Percentiles rank a stretch among this genome's conserved stretches.
These are phyloP conservation scores for Salmo trutta DNA, from an alignment of 2,797 vertebrate genomes.

Conservation along the genomic window DNA sequence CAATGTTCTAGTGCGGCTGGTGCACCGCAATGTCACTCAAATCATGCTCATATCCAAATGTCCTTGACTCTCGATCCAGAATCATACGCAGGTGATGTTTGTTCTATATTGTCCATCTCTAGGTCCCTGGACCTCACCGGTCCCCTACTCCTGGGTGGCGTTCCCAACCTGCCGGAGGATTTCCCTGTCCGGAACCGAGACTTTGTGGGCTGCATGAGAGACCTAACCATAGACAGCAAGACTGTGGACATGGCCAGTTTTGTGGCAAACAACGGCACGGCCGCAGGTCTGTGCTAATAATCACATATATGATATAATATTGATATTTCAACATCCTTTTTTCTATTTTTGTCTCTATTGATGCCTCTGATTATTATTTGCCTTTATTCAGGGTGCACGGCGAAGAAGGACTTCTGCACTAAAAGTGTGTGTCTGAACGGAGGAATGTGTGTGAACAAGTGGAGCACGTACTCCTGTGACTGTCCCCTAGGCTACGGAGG, in stretches of 20 bases:
- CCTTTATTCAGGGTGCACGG: conserved; percentile 75
- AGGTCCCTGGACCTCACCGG: conserved; percentile 86
- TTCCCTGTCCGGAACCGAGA: conserved; percentile 82
- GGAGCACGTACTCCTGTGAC: conserved; percentile 80
- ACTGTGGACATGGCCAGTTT: conserved; percentile 81
- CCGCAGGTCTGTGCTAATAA: conserved; percentile 68
- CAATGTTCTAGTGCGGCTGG: background rate
- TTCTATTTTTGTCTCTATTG: background rate
- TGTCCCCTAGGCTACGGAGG: conserved; percentile 82
- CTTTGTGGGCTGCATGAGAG: conserved; percentile 83
- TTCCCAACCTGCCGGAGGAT: conserved; percentile 84
- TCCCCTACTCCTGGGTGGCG: conserved; percentile 82
- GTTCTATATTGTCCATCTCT: conserved; percentile 23
- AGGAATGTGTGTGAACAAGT: conserved; percentile 82
- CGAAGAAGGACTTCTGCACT: conserved; percentile 81
- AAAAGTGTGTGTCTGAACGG: conserved; percentile 79
- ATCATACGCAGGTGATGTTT: background rate
- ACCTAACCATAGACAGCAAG: conserved; percentile 79
- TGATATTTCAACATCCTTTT: background rate
- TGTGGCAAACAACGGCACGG: conserved; percentile 84
- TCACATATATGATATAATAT: background rate
- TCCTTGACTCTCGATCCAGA: background rate
- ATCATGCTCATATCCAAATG: background rate
- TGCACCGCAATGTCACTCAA: background rate
- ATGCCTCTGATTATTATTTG: background rate